Base-by-base conservation (phyloP, 2,797 vertebrate genomes). In the Orestias chungarensis region DNA sequence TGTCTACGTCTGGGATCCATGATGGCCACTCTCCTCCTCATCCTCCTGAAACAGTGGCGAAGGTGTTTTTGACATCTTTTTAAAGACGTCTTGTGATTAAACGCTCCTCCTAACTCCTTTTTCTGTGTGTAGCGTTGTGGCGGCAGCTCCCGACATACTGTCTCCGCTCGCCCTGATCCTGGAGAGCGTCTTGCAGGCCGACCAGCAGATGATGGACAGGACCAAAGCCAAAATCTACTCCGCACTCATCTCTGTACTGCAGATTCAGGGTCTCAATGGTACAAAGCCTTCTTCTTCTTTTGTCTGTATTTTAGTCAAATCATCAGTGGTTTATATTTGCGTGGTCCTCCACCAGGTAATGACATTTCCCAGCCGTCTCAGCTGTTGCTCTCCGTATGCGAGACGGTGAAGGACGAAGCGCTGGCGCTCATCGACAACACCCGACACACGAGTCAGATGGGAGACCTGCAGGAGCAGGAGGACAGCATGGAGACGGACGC, bases 401-500 rank as follows among this genome's bases (percentile, higher is more conserved):
- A 96, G 92, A 97, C 97, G 0, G 96, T 97, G 62, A 98, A 98
- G 57, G 96, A 97, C 0, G 97, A 99, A 80, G 95, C 96, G 2
- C 86, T 97, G 75, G 93, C 93, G 0, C 94, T 99, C 61, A 93
- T 96, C 0, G 96, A 99, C 90, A 96, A 94, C 74, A 97, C 96
- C 0, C 95, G 95, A 5, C 96, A 97, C 83, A 89, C 91, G 80
- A 92, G 94, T 74, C 94, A 93, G 17, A 54, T 25, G 4, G 89
- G 67, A 4, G 92, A 94, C 0, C n/a, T 76, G 0, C 10, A 73
- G 0, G 97, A 99, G 55, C 97, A 97, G 73, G 96, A 96, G 85
- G 97, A 99, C 93, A 96, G 96, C 82, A 99, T 99, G 98, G 98
- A 99, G 87, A 99, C 96, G 0, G 98, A 99, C 0, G 93, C 94